A percentile compares a stretch with the other conserved stretches of the same genome.
Conservation (phyloP, 2,797 vertebrate genomes). For the Natrix natrix region DNA sequence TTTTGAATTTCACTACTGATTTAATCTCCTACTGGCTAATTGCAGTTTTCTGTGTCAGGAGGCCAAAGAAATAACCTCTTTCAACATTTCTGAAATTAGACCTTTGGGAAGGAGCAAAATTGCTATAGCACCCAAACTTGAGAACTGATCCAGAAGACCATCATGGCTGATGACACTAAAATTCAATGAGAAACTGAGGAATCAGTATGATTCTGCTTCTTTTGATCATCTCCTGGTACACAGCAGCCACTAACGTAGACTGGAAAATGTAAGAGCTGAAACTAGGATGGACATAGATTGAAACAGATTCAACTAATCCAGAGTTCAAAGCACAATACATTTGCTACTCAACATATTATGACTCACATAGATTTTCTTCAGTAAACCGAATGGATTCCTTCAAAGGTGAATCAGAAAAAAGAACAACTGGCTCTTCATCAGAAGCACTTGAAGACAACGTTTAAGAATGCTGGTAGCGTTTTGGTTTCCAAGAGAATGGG, state of each 20-base stretch:
- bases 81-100: neutral
- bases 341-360: neutral
- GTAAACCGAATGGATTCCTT: neutral
- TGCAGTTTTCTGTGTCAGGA: neutral
- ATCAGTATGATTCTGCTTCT: neutral
- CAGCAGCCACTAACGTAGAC: neutral
- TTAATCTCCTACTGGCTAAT: neutral
- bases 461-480: neutral
- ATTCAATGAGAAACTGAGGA: neutral
- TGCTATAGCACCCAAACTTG: neutral
- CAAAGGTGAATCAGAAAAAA: neutral
- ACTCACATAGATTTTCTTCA: neutral
- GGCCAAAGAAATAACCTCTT: neutral
- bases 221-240: neutral
- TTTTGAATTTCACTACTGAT: too few species aligned
- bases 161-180: neutral
- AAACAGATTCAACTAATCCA: neutral
- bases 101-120: neutral
- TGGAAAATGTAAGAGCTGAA: neutral
- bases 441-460: neutral
- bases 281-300: neutral
- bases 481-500: neutral
- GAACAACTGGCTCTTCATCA: neutral
- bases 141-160: neutral
- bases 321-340: neutral